phyloP scores from a whole-genome alignment of 2,888 invertebrate genomes.

The Caenorhabditis sulstoni region DNA sequence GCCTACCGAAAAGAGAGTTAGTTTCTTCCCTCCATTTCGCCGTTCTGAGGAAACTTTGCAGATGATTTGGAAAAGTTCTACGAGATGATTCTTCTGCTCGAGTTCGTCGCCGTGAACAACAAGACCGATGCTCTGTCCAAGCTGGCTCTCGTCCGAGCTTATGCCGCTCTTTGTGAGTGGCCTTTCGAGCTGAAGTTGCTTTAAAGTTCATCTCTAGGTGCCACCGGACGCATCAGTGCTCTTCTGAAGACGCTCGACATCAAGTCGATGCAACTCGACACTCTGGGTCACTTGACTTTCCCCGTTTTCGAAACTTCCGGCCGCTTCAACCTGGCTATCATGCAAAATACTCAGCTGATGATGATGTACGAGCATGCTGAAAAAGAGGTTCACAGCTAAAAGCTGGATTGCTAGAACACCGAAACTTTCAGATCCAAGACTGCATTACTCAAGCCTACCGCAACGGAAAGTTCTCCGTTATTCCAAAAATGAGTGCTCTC shows the following conservation, averaged over 20 bases:
- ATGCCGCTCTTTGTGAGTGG: constrained; percentile 55
- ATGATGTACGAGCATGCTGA: constrained; percentile 69
- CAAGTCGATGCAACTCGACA: constrained; percentile 75
- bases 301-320: constrained; percentile 68
- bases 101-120: constrained; percentile 83
- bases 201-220: constrained; percentile 20
- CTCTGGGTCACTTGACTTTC: constrained; percentile 72
- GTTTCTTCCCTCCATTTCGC: not conserved
- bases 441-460: constrained; percentile 63
- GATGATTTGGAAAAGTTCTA: constrained; percentile 80
- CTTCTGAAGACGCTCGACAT: constrained; percentile 69
- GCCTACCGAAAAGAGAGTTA: constrained; percentile 49
- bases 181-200: not conserved
- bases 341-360: constrained; percentile 65
- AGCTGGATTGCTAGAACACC: constrained; percentile 12
- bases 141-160: constrained; percentile 58
- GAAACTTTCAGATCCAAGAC: constrained; percentile 62
- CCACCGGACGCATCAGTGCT: constrained; percentile 34
- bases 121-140: constrained; percentile 56
- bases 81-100: constrained; percentile 85
- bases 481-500: constrained; percentile 62
- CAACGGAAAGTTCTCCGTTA: constrained; percentile 66
- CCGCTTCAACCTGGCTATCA: constrained; percentile 61
- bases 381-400: constrained; percentile 62
- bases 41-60: constrained; percentile 60